These are phyloP conservation scores for Papilio machaon DNA, from an alignment of 1,140 invertebrate species.

Conservation along the genomic window DNA sequence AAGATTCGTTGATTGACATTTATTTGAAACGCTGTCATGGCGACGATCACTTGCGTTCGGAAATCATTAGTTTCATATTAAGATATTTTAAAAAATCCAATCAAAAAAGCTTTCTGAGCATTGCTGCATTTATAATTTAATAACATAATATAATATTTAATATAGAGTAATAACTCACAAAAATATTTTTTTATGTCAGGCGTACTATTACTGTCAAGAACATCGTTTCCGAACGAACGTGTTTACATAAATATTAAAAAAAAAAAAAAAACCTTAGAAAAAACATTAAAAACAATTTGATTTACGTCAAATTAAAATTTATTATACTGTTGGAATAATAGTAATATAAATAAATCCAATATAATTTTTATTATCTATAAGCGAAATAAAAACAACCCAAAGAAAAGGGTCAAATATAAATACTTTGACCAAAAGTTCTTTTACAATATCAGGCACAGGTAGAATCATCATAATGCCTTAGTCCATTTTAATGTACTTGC, in stretches of 20 bases:
- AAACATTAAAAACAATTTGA: too few relatives aligned
- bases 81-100: neutral
- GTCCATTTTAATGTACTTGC: neutral
- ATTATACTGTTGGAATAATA: too few relatives aligned
- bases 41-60: slow-evolving; percentile 47
- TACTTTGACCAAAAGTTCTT: neutral
- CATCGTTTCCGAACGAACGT: slow-evolving; percentile 24
- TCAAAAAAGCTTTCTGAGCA: neutral
- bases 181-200: neutral
- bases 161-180: neutral
- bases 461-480: slow-evolving; percentile 1
- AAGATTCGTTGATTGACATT: slow-evolving; percentile 44
- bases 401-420: neutral
- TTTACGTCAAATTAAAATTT: neutral
- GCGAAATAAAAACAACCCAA: neutral
- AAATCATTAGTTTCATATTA: slow-evolving; percentile 38
- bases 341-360: too few relatives aligned
- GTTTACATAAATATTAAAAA: neutral
- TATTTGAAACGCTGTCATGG: slow-evolving; percentile 61
- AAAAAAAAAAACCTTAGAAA: neutral
- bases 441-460: neutral
- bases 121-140: neutral
- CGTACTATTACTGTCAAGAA: neutral
- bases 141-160: neutral
- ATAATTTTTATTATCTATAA: too few relatives aligned